A percentile compares a stretch with the other conserved stretches of the same genome.
Conservation (phyloP, 2,797 vertebrate genomes). For the Falco berigora region DNA sequence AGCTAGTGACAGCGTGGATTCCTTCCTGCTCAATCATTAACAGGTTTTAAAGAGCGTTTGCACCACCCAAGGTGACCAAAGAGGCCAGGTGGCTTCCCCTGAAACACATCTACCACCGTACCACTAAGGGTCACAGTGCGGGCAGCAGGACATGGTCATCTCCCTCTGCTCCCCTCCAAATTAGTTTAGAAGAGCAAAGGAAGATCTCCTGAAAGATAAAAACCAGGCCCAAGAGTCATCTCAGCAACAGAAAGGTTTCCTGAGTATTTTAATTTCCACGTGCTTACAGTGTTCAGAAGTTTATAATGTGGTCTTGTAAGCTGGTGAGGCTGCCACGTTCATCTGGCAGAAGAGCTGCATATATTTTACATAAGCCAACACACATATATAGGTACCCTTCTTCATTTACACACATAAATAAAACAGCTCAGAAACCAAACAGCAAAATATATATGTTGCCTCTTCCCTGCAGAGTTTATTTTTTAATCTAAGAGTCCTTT, state of each 20-base stretch:
- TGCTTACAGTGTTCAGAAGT: neutral
- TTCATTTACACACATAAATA: neutral
- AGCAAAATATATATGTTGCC: neutral
- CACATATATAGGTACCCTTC: neutral
- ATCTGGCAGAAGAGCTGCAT: neutral
- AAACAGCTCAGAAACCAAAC: neutral
- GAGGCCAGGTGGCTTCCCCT: neutral
- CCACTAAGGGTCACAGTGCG: rapidly evolving
- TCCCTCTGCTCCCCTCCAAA: neutral
- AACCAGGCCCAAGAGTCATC: neutral
- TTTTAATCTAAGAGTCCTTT: neutral
- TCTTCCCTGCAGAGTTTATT: neutral
- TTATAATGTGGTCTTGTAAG: neutral
- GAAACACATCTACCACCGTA: neutral
- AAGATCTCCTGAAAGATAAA: neutral
- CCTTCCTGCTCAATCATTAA: neutral
- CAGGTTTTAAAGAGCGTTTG: neutral
- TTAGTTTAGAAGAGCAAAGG: neutral
- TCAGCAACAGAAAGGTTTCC: neutral
- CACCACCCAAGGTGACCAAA: neutral
- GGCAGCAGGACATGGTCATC: neutral
- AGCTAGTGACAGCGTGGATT: neutral
- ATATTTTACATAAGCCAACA: neutral
- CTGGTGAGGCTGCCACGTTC: neutral
- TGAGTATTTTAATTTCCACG: neutral